These are phyloP conservation scores for Halcyon leucocephala DNA, from an alignment of 2,797 vertebrate genomes.

Conservation along the genomic window DNA sequence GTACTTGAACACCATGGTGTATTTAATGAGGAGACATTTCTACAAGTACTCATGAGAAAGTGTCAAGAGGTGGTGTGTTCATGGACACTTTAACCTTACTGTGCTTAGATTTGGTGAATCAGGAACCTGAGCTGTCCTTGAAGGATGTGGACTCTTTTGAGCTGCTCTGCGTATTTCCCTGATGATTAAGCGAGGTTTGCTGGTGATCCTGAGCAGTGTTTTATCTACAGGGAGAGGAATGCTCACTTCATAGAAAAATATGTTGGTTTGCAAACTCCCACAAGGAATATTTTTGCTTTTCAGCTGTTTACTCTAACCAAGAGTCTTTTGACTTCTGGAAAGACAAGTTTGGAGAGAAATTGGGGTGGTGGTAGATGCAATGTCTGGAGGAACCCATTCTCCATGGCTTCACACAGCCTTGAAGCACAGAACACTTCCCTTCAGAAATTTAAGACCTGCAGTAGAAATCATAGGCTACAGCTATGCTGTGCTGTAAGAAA, in stretches of 20 bases:
- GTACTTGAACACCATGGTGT: background rate
- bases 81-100: background rate
- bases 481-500: background rate
- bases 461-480: background rate
- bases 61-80: background rate
- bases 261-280: background rate
- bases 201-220: background rate
- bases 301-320: background rate
- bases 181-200: background rate
- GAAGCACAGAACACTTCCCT: background rate
- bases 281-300: background rate
- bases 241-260: background rate
- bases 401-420: background rate
- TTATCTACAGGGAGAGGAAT: background rate
- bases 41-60: accelerated
- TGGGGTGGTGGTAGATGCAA: background rate
- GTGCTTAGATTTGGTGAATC: background rate
- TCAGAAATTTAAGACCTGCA: background rate
- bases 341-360: background rate
- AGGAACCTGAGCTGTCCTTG: background rate
- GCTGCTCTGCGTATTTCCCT: background rate
- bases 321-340: background rate
- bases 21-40: background rate
- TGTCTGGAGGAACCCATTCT: background rate
- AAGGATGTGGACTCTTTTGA: background rate